Conservation (phyloP, 2,888 invertebrate genomes). For the Seladonia tumulorum region DNA sequence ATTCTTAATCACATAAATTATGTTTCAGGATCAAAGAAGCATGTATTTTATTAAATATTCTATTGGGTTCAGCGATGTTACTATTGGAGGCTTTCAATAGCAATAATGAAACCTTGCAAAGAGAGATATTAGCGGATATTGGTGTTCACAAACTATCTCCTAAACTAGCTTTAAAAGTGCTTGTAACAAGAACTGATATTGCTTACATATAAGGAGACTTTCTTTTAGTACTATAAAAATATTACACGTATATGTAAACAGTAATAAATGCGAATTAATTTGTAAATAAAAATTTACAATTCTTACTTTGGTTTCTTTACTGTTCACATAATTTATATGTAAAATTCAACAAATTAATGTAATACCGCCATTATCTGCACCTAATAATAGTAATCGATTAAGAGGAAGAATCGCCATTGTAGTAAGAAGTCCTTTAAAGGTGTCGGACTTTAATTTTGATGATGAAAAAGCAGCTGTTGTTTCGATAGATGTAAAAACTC, state of each 20-base stretch:
- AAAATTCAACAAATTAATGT: slow-evolving; percentile 89
- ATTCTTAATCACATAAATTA: background rate
- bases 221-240: slow-evolving; percentile 1
- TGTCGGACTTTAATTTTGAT: slow-evolving; percentile 94
- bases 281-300: slow-evolving; percentile 35
- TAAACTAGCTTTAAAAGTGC: slow-evolving; percentile 85
- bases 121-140: slow-evolving; percentile 86
- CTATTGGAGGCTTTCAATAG: slow-evolving; percentile 88
- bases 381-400: slow-evolving; percentile 94
- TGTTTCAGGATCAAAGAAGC: slow-evolving; percentile 89
- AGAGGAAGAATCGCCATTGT: slow-evolving; percentile 95
- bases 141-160: slow-evolving; percentile 86
- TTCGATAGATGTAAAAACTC: slow-evolving; percentile 91
- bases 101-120: slow-evolving; percentile 84
- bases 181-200: slow-evolving; percentile 87
- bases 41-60: slow-evolving; percentile 90
- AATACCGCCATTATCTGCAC: slow-evolving; percentile 96
- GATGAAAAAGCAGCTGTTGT: slow-evolving; percentile 91
- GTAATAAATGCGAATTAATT: slow-evolving; percentile 2
- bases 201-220: slow-evolving; percentile 81
- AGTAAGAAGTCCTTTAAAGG: slow-evolving; percentile 96
- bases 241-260: background rate
- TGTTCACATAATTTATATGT: background rate
- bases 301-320: slow-evolving; percentile 12
- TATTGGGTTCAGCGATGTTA: slow-evolving; percentile 91